A percentile compares a stretch with the other conserved stretches of the same genome.
phyloP scores from a whole-genome alignment of 2,888 invertebrate genomes.

The Brachynemurus nebulosus region DNA sequence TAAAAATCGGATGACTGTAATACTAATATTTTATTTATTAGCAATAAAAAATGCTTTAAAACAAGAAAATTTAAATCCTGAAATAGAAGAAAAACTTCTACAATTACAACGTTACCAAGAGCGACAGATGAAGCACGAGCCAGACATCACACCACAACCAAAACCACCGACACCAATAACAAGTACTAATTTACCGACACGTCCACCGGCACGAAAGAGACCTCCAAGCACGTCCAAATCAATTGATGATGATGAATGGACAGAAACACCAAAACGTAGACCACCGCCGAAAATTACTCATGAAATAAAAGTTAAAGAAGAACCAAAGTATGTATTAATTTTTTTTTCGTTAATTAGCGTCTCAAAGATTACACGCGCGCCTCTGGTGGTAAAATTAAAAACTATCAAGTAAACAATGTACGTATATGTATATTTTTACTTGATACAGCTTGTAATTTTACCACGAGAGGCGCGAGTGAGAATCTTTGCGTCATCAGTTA shows the following conservation, averaged over 20 bases:
- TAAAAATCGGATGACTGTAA: no score
- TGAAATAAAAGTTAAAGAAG: slow-evolving; percentile 15
- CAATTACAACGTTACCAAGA: slow-evolving; percentile 79
- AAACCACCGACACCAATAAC: slow-evolving; percentile 20
- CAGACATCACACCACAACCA: slow-evolving; percentile 26
- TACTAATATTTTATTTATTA: no score
- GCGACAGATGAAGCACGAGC: slow-evolving; percentile 53
- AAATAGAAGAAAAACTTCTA: slow-evolving; percentile 81
- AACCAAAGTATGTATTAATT: slow-evolving; percentile 6
- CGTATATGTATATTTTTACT: no score
- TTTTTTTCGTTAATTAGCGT: no score
- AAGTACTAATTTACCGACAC: slow-evolving; percentile 8
- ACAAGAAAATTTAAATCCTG: slow-evolving; percentile 81
- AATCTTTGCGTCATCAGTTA: no score
- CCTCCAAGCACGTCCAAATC: slow-evolving; percentile 24
- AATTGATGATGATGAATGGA: slow-evolving; percentile 32
- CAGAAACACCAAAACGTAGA: slow-evolving; percentile 32
- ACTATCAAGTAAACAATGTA: no score
- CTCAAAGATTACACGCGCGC: no score
- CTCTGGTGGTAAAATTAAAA: no score
- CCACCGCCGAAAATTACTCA: slow-evolving; percentile 8
- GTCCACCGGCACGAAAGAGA: slow-evolving; percentile 24
- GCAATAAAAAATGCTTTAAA: slow-evolving; percentile 86
- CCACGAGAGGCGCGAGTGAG: no score
- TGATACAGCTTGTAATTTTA: no score